Conservation (phyloP, 2,888 invertebrate species). For the Rhamnusium bicolor region DNA sequence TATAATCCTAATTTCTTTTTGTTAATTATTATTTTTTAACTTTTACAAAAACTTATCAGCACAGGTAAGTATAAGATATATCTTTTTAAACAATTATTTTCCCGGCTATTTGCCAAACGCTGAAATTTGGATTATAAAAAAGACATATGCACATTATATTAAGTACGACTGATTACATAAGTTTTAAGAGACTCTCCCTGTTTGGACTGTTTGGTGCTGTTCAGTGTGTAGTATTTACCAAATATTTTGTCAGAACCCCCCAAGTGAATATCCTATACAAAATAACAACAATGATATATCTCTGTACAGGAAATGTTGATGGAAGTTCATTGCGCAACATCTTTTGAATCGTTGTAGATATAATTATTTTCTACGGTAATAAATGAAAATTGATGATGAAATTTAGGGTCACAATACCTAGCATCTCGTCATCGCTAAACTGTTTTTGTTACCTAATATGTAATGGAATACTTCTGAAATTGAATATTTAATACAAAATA, state of each 20-base stretch:
- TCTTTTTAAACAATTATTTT: too few species aligned
- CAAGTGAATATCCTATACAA: slow-evolving; percentile 42
- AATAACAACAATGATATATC: slow-evolving; percentile 35
- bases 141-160: too few species aligned
- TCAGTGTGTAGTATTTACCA: background rate
- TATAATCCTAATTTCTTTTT: too few species aligned
- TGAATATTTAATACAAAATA: too few species aligned
- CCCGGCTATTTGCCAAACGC: too few species aligned
- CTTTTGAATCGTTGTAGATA: slow-evolving; percentile 9
- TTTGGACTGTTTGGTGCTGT: background rate
- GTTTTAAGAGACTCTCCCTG: background rate
- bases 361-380: slow-evolving; percentile 16
- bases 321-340: slow-evolving; percentile 30
- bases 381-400: slow-evolving; percentile 23
- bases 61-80: too few species aligned
- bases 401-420: slow-evolving; percentile 5
- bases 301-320: slow-evolving; percentile 37
- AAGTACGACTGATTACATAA: too few species aligned
- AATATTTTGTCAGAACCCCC: slow-evolving; percentile 31
- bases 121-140: too few species aligned
- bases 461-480: background rate
- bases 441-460: background rate
- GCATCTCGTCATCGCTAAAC: background rate
- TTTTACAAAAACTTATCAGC: too few species aligned
- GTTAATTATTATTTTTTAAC: too few species aligned